Base-by-base conservation (phyloP, 2,888 invertebrate genomes). In the Protonemura montana region DNA sequence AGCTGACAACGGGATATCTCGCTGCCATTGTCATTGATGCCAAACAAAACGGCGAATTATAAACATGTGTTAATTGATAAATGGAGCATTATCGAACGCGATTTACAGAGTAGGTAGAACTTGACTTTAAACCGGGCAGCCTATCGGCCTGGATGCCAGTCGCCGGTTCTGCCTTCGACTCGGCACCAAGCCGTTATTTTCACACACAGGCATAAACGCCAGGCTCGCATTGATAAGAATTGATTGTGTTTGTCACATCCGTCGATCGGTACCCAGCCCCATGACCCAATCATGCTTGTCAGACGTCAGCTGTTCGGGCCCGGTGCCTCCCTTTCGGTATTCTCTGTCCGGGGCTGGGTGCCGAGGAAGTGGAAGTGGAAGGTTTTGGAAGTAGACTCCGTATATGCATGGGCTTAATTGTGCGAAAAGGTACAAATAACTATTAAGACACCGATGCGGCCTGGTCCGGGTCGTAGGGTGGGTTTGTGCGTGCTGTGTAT, bases 391-490 rank as follows among this genome's bases (percentile, higher is more conserved):
- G 35, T 35, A 59, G 59, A 16, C 16, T 10, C 13, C 59, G 59
- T 21, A 59, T 59, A 59, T 21, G 21, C 13, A 59, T 21, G 59
- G 59, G 59, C 59, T 78, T 78, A 78, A 78, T 78, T 78, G 26
- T 78, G 78, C 78, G 78, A 78, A 78, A 78, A 78, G 78, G 78
- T 78, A 78, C 27, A 78, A 78, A 78, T 27, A 59, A 59, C 59
- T 59, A 59, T 59, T 59, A 59, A 59, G 59, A 59, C 59, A 59
- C 16, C 59, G 59, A 59, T 21, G 59, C 21, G 59, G 59, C 21
- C 59, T 10, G 13, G 21, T 59, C 41, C 41, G 59, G 59, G 59
- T 59, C 59, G 3, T 6, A 35, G 59, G 59, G 59, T 3, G 59
- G 59, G 59, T 3, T 10, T 3, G 59, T 3, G 59, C 6, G 59